Conservation (phyloP, 2,888 invertebrate species). For the Zeuzera pyrina region DNA sequence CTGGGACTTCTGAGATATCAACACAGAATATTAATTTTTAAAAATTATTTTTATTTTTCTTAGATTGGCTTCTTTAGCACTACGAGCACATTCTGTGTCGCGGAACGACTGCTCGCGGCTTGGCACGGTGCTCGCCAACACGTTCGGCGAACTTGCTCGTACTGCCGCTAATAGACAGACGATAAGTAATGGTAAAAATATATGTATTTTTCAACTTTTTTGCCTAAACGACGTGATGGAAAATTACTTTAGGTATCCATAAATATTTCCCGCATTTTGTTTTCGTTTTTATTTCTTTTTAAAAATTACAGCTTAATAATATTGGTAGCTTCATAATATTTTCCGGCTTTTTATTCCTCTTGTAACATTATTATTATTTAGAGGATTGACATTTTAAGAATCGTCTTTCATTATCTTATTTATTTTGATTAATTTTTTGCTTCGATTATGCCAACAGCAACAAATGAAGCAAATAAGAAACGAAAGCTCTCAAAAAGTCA, state of each 20-base stretch:
- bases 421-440: too few relatives aligned
- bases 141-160: conserved; percentile 58
- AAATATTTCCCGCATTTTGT: too few relatives aligned
- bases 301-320: too few relatives aligned
- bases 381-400: too few relatives aligned
- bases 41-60: conserved; percentile 7
- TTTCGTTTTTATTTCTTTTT: too few relatives aligned
- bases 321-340: too few relatives aligned
- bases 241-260: too few relatives aligned
- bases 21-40: background rate
- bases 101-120: conserved; percentile 49
- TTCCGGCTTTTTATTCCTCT: too few relatives aligned
- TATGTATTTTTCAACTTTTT: too few relatives aligned
- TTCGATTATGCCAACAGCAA: conserved; percentile 30
- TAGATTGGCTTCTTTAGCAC: conserved; percentile 52
- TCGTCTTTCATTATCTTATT: conserved; percentile 5
- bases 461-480: conserved; percentile 47
- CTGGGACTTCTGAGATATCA: background rate
- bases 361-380: too few relatives aligned
- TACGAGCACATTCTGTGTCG: conserved; percentile 51
- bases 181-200: conserved; percentile 22
- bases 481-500: conserved; percentile 60
- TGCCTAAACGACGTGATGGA: too few relatives aligned
- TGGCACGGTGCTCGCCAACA: conserved; percentile 53
- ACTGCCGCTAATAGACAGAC: conserved; percentile 46